Conservation (phyloP, 2,888 invertebrate species). For the Trachelus tabidus region DNA sequence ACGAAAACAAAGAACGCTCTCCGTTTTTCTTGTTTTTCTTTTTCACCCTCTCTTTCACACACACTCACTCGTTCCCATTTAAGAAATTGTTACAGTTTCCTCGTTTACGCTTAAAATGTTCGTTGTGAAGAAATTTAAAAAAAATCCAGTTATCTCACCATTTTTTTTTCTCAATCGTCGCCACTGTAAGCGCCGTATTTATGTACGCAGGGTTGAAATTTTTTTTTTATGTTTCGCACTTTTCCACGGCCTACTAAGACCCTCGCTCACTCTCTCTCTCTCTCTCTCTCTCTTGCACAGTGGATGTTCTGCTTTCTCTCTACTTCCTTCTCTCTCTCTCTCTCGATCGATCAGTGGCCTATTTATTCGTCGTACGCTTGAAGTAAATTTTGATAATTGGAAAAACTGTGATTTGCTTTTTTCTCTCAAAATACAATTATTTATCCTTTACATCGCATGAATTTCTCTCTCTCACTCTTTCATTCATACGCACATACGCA, state of each 20-base stretch:
- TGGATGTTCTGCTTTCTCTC: conserved; percentile 20
- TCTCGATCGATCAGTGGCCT: conserved; percentile 26
- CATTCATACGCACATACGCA: not conserved
- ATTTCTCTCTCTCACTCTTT: conserved; percentile 10
- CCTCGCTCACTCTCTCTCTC: conserved; percentile 16
- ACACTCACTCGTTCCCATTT: not conserved
- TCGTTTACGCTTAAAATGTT: not conserved
- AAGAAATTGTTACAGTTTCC: not conserved
- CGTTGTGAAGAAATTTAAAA: conserved; percentile 11
- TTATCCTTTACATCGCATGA: conserved; percentile 23
- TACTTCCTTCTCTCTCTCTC: conserved; percentile 24
- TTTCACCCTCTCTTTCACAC: conserved; percentile 3
- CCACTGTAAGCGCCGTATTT: not conserved
- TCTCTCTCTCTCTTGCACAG: not conserved
- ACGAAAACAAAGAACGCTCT: not conserved
- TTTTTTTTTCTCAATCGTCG: conserved; percentile 19
- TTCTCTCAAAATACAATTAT: conserved; percentile 38
- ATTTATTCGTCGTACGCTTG: conserved; percentile 28
- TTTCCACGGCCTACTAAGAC: not conserved
- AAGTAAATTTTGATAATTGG: conserved; percentile 38
- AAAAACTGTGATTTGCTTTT: conserved; percentile 32
- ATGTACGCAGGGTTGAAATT: not conserved
- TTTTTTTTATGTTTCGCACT: not conserved
- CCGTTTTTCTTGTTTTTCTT: not conserved
- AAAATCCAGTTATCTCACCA: not conserved